phyloP scores from a whole-genome alignment of 2,113 vertebrate genomes.

The Nanorana parkeri region DNA sequence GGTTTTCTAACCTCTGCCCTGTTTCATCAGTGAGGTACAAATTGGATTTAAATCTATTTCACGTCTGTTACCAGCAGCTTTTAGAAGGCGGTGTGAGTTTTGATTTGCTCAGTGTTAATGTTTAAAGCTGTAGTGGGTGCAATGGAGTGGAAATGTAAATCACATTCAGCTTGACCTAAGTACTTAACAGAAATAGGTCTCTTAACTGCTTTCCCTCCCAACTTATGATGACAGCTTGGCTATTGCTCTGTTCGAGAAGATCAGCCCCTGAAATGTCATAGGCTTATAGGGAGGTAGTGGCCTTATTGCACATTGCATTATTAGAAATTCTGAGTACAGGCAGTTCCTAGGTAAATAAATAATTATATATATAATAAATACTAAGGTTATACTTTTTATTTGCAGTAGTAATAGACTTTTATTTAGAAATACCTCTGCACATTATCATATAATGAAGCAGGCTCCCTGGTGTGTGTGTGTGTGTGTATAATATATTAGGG shows the following conservation, averaged over 20 bases:
- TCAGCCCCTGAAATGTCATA: background rate
- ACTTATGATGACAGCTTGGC: background rate
- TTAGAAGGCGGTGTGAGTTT: slow-evolving; percentile 12
- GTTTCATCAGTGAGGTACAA: slow-evolving; percentile 38
- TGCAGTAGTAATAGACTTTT: too few species aligned
- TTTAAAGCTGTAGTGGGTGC: slow-evolving; percentile 1
- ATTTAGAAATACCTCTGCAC: too few species aligned
- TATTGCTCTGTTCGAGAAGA: slow-evolving; percentile 1
- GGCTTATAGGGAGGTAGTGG: background rate
- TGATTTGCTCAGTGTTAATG: slow-evolving; percentile 42
- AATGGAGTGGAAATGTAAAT: slow-evolving; percentile 50
- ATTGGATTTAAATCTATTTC: slow-evolving; percentile 52
- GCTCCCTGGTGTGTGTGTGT: too few species aligned
- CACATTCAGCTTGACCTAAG: slow-evolving; percentile 35
- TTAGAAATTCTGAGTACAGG: background rate
- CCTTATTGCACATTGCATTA: slow-evolving; percentile 1
- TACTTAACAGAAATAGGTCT: slow-evolving; percentile 9
- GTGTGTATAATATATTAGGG: too few species aligned
- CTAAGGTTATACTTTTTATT: background rate
- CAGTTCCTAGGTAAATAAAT: background rate
- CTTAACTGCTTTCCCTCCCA: slow-evolving; percentile 28
- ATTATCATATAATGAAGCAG: too few species aligned
- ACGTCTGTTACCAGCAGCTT: slow-evolving; percentile 1
- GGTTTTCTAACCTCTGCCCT: slow-evolving; percentile 48
- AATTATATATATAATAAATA: too few species aligned